These are phyloP conservation scores for Lacanobia oleracea DNA, from an alignment of 2,888 invertebrate species.

Conservation along the genomic window DNA sequence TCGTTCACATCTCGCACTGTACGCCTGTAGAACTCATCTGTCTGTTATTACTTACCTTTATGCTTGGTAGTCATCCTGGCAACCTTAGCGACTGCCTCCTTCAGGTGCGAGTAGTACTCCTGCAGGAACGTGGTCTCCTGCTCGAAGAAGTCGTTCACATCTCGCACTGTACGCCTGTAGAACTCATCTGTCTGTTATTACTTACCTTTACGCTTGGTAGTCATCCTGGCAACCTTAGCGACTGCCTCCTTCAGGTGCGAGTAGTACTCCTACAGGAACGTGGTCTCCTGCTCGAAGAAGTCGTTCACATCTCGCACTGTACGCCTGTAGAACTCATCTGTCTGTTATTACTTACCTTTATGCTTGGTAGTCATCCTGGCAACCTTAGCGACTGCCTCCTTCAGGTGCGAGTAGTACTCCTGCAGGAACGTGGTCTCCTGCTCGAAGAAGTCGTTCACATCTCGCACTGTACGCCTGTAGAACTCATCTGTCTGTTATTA, in stretches of 20 bases:
- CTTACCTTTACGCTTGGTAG: slow-evolving; percentile 91
- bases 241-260: slow-evolving; percentile 98
- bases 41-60: not conserved
- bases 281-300: slow-evolving; percentile 99
- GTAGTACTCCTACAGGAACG: slow-evolving; percentile 98
- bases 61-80: slow-evolving; percentile 98
- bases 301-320: slow-evolving; percentile 99
- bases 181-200: slow-evolving; percentile 97
- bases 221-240: slow-evolving; percentile 97
- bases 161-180: slow-evolving; percentile 98
- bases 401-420: slow-evolving; percentile 98
- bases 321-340: slow-evolving; percentile 99
- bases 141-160: slow-evolving; percentile 99
- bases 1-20: slow-evolving; percentile 93
- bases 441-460: slow-evolving; percentile 99
- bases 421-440: slow-evolving; percentile 98
- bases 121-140: slow-evolving; percentile 98
- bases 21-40: no score
- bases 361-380: slow-evolving; percentile 98
- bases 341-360: slow-evolving; percentile 77
- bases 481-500: not conserved
- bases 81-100: slow-evolving; percentile 97
- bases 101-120: slow-evolving; percentile 98
- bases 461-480: no score
- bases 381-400: slow-evolving; percentile 97